Conservation (phyloP, 2,888 invertebrate species). For the Ametastegia equiseti region DNA sequence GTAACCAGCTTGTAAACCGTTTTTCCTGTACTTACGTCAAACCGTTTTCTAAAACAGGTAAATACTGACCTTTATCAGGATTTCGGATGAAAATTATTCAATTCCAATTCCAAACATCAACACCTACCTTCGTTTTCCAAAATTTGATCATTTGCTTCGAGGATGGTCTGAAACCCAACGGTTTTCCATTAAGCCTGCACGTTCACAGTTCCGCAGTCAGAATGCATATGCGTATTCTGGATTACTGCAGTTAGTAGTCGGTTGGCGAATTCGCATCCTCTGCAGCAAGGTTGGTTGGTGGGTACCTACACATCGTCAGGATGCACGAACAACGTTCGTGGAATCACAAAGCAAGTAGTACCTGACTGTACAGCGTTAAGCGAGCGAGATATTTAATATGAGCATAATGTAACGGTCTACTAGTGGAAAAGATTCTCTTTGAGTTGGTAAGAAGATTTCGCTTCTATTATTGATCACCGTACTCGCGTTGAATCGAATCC, state of each 20-base stretch:
- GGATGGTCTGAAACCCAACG: background rate
- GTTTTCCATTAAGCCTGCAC: background rate
- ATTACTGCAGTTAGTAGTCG: slow-evolving; percentile 19
- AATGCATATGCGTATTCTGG: slow-evolving; percentile 6
- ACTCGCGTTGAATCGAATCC: slow-evolving; percentile 4
- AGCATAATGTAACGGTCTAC: slow-evolving; percentile 32
- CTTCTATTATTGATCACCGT: slow-evolving; percentile 28
- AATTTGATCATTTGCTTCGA: background rate
- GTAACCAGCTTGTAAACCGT: slow-evolving; percentile 34
- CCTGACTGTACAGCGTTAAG: slow-evolving; percentile 13
- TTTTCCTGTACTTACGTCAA: slow-evolving; percentile 27
- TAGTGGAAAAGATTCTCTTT: slow-evolving; percentile 36
- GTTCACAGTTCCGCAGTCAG: background rate
- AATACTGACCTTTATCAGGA: background rate
- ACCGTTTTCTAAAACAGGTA: slow-evolving; percentile 17
- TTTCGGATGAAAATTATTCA: background rate
- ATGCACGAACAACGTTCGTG: slow-evolving; percentile 10
- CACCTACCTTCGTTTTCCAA: background rate
- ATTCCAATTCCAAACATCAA: background rate
- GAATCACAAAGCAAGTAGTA: slow-evolving; percentile 13
- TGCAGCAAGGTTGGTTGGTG: background rate
- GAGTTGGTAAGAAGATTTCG: slow-evolving; percentile 39
- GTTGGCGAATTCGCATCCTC: slow-evolving; percentile 10
- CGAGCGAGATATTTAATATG: slow-evolving; percentile 31
- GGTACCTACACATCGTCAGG: background rate